Percentiles rank a stretch among this genome's conserved stretches.
Conservation (phyloP, 92 coral and sea anemone genomes). For the Bergia sp. region DNA sequence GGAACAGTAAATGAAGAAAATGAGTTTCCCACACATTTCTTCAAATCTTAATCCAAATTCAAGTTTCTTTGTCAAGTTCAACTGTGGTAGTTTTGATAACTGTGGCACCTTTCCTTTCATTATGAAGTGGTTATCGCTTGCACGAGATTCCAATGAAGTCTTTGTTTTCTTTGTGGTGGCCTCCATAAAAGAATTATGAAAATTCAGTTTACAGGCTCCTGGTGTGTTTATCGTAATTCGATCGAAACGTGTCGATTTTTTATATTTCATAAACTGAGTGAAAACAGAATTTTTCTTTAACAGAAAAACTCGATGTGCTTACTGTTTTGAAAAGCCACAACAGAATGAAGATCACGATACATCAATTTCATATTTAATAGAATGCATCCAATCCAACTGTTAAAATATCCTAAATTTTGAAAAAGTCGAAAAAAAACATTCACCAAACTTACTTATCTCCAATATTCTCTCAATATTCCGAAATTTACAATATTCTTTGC, state of each 20-base stretch:
- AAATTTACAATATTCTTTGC: no score
- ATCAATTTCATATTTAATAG: no score
- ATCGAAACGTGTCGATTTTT: no score
- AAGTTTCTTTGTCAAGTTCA: neutral
- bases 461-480: no score
- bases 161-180: constrained; percentile 3
- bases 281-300: neutral
- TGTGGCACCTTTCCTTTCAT: neutral
- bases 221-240: neutral
- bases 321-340: neutral
- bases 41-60: neutral
- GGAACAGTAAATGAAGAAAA: neutral
- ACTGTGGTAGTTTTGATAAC: neutral
- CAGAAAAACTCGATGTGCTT: neutral
- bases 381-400: no score
- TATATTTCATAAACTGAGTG: neutral
- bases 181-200: neutral
- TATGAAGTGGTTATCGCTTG: constrained; percentile 17
- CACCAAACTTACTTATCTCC: no score
- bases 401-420: neutral
- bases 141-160: neutral
- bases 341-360: no score
- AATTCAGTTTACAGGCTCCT: neutral
- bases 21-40: neutral
- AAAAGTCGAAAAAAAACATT: neutral